Evolutionary conservation across 2,113 vertebrate species (phyloP).

Genomic region (Fregata magnificens): DNA sequence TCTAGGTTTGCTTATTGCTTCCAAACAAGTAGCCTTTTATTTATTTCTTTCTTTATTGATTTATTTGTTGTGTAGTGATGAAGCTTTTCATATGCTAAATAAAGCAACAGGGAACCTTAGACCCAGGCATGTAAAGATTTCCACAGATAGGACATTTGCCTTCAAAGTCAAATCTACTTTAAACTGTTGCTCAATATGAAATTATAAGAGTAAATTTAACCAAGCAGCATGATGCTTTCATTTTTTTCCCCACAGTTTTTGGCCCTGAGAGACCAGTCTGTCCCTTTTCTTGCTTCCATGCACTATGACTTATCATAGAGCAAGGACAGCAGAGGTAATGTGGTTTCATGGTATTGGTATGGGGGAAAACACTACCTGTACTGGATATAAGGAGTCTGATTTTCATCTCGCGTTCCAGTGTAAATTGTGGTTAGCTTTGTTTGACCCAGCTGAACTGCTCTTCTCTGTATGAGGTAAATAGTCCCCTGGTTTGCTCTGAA

Average conservation of each 20-base stretch:
- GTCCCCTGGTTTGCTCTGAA: neutral
- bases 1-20: slow-evolving; percentile 55
- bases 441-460: neutral
- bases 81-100: slow-evolving; percentile 33
- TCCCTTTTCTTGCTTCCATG: slow-evolving; percentile 22
- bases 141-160: neutral
- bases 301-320: slow-evolving; percentile 9
- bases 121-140: neutral
- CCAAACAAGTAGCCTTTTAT: slow-evolving; percentile 33
- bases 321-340: slow-evolving; percentile 44
- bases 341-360: neutral
- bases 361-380: neutral
- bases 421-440: neutral
- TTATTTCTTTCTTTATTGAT: neutral
- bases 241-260: neutral
- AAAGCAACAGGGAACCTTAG: neutral
- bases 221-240: slow-evolving; percentile 4
- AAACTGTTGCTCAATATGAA: neutral
- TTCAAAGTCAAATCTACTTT: slow-evolving; percentile 14
- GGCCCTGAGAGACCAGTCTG: neutral
- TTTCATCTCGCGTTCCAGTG: neutral
- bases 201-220: neutral
- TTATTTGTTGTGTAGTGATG: neutral
- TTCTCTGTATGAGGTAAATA: neutral
- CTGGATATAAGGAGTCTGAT: neutral